A percentile compares a stretch with the other conserved stretches of the same genome.
Evolutionary conservation across 1,140 invertebrate species (phyloP).

Genomic region (Nautilus pompilius): DNA sequence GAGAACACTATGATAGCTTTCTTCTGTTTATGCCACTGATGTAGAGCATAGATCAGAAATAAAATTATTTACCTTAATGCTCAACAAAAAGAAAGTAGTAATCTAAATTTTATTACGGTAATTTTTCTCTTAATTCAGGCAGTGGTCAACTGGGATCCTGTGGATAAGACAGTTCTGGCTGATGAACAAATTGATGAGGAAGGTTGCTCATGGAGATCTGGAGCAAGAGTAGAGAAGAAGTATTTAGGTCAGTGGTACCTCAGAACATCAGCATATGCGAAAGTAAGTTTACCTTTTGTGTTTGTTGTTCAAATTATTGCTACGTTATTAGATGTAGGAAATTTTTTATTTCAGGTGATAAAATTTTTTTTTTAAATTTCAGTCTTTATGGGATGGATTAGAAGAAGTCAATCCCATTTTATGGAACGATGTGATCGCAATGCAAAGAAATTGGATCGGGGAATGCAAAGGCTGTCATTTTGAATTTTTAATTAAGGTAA

Average conservation of each 20-base stretch:
- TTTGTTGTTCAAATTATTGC: no score
- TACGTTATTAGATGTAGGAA: no score
- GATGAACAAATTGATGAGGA: constrained; percentile 93
- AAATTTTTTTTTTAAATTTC: constrained; percentile 18
- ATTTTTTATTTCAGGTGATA: no score
- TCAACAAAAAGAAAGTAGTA: no score
- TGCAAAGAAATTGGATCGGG: constrained; percentile 96
- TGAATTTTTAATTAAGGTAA: constrained; percentile 65
- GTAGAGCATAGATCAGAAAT: no score
- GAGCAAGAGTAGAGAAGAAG: constrained; percentile 88
- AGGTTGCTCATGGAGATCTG: constrained; percentile 93
- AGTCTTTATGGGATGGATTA: constrained; percentile 69
- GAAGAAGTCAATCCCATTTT: constrained; percentile 58
- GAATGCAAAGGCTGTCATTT: constrained; percentile 79
- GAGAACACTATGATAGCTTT: no score
- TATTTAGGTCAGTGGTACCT: constrained; percentile 94
- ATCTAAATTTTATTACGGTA: no score
- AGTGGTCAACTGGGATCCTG: constrained; percentile 97
- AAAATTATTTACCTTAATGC: no score
- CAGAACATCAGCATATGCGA: constrained; percentile 82
- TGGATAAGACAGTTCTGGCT: constrained; percentile 95
- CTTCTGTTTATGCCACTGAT: no score
- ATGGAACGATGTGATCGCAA: constrained; percentile 79
- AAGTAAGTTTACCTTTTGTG: constrained; percentile 61
- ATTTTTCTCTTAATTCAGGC: no score